phyloP scores from a whole-genome alignment of 2,113 vertebrate species.

The Anhinga rufa region DNA sequence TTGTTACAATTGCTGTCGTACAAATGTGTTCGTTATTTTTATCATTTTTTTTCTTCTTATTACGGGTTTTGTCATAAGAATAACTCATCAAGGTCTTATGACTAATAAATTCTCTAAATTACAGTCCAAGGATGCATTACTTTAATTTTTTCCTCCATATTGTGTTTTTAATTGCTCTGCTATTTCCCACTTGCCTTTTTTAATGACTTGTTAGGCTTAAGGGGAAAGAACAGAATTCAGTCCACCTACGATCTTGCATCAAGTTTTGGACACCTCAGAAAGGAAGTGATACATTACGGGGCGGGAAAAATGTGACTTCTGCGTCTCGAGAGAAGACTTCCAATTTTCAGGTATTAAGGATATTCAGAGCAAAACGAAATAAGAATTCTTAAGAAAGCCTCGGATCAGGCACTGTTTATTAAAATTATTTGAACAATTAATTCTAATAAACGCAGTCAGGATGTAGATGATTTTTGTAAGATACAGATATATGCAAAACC shows the following conservation, averaged over 20 bases:
- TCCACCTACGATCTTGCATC: neutral
- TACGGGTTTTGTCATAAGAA: conserved; percentile 57
- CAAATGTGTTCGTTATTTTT: conserved; percentile 31
- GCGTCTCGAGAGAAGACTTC: neutral
- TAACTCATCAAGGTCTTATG: conserved; percentile 62
- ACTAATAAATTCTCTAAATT: conserved; percentile 66
- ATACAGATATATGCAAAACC: neutral
- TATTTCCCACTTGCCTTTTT: conserved; percentile 49
- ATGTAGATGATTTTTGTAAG: neutral
- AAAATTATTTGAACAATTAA: neutral
- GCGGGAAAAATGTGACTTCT: neutral
- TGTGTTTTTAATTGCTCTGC: conserved; percentile 51
- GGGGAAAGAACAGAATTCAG: conserved; percentile 40
- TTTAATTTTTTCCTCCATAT: conserved; percentile 49
- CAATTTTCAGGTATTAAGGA: neutral
- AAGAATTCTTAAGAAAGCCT: neutral
- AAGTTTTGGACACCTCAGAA: neutral
- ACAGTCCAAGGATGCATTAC: conserved; percentile 55
- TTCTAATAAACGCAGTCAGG: neutral
- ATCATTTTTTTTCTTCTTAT: neutral
- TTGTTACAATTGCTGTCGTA: conserved; percentile 19
- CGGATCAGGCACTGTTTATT: neutral
- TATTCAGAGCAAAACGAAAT: neutral
- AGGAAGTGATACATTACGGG: neutral
- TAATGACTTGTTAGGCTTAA: conserved; percentile 59